Conservation (phyloP, 2,888 invertebrate genomes). For the Cancer borealis region DNA sequence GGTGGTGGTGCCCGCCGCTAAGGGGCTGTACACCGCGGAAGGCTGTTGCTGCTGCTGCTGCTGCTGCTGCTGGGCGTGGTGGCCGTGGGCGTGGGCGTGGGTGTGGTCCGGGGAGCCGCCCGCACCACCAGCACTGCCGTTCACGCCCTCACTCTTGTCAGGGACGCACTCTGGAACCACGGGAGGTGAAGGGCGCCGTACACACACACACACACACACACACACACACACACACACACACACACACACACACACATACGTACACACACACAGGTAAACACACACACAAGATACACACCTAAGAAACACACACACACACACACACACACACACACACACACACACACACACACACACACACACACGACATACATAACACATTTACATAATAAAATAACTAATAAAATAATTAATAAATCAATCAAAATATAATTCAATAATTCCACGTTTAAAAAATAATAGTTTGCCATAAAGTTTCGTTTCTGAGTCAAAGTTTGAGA, state of each 20-base stretch:
- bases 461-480: no score
- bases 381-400: no score
- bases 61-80: conserved; percentile 45
- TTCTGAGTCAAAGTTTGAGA: no score
- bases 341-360: no score
- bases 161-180: conserved; percentile 66
- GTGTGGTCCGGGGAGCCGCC: conserved; percentile 55
- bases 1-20: conserved; percentile 62
- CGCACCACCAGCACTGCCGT: conserved; percentile 72
- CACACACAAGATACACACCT: background rate
- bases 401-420: no score
- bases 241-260: background rate
- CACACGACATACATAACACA: no score
- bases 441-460: no score
- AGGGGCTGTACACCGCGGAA: conserved; percentile 63
- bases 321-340: conserved; percentile 35
- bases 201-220: conserved; percentile 17
- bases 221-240: background rate
- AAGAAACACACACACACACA: background rate
- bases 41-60: conserved; percentile 57
- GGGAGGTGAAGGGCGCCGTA: background rate
- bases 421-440: no score
- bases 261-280: background rate
- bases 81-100: conserved; percentile 31
- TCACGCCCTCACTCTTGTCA: conserved; percentile 76